phyloP scores from a whole-genome alignment of 2,113 vertebrate species.

The Ranitomeya imitator region DNA sequence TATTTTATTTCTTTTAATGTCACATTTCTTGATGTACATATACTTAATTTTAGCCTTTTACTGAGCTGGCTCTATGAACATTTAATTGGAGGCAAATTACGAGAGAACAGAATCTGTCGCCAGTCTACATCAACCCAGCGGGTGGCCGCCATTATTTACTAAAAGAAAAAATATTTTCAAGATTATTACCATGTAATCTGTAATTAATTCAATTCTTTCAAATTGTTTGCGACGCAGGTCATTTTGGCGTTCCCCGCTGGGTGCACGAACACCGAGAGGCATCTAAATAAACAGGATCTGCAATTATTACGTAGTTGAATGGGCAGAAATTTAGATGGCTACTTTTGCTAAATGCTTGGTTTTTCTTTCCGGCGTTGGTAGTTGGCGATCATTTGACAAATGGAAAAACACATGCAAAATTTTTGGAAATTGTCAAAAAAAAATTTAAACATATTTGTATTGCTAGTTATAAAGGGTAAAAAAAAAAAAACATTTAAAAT shows the following conservation, averaged over 20 bases:
- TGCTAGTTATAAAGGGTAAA: background rate
- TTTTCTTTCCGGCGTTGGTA: background rate
- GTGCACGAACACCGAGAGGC: conserved; percentile 52
- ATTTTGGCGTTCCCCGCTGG: conserved; percentile 63
- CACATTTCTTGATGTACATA: conserved; percentile 33
- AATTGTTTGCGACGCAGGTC: conserved; percentile 63
- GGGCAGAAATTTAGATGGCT: background rate
- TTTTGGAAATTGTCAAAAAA: background rate
- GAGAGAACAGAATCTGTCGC: conserved; percentile 60
- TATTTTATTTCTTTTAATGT: conserved; percentile 43
- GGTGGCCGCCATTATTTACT: conserved; percentile 69
- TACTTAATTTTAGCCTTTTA: conserved; percentile 17
- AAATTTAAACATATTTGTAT: background rate
- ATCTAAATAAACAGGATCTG: conserved; percentile 28
- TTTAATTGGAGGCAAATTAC: conserved; percentile 64
- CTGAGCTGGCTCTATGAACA: conserved; percentile 57
- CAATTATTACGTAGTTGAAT: conserved; percentile 19
- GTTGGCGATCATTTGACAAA: background rate
- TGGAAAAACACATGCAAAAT: background rate
- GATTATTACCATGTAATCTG: conserved; percentile 70
- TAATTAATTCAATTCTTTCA: conserved; percentile 70
- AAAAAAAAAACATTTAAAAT: no score
- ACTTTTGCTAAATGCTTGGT: background rate
- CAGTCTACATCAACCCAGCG: conserved; percentile 61
- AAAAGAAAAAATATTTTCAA: conserved; percentile 69